Conservation (phyloP, 2,797 vertebrate genomes). For the Benthosema pterotum region DNA sequence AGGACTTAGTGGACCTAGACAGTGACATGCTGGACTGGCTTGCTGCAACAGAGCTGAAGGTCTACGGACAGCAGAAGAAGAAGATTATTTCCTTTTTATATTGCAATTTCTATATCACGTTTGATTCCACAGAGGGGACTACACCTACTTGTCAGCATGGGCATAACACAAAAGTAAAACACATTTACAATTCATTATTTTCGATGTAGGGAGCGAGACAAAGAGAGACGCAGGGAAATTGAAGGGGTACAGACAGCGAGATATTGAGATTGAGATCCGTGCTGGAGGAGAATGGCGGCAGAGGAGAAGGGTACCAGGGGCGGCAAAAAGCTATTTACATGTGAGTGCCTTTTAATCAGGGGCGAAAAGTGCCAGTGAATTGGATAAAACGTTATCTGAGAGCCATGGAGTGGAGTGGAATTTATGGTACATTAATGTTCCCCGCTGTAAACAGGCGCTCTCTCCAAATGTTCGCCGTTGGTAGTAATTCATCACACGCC, state of each 20-base stretch:
- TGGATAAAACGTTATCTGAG: conserved; percentile 72
- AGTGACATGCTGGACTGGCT: no score
- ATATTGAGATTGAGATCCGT: conserved; percentile 14
- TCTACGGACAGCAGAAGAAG: no score
- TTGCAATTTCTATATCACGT: conserved; percentile 11
- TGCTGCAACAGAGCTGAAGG: no score
- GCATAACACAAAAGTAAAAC: conserved; percentile 19
- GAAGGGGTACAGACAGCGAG: conserved; percentile 31
- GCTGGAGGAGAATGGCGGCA: background rate
- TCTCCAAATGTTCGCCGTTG: conserved; percentile 51
- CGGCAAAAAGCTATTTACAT: conserved; percentile 51
- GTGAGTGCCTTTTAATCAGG: conserved; percentile 78
- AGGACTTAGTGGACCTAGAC: no score
- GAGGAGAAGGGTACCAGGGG: conserved; percentile 11
- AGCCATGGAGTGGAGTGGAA: conserved; percentile 67
- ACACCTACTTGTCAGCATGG: conserved; percentile 13
- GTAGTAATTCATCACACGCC: conserved; percentile 66
- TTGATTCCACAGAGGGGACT: conserved; percentile 7
- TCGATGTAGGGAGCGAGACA: background rate
- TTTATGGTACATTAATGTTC: conserved; percentile 78
- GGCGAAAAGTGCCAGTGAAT: conserved; percentile 60
- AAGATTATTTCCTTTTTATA: background rate
- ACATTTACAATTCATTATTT: conserved; percentile 13
- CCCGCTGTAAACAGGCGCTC: conserved; percentile 64
- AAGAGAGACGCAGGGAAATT: background rate